A percentile compares a stretch with the other conserved stretches of the same genome.
phyloP scores from a whole-genome alignment of 1,140 invertebrate species.

The Proctacanthus coquilletti region DNA sequence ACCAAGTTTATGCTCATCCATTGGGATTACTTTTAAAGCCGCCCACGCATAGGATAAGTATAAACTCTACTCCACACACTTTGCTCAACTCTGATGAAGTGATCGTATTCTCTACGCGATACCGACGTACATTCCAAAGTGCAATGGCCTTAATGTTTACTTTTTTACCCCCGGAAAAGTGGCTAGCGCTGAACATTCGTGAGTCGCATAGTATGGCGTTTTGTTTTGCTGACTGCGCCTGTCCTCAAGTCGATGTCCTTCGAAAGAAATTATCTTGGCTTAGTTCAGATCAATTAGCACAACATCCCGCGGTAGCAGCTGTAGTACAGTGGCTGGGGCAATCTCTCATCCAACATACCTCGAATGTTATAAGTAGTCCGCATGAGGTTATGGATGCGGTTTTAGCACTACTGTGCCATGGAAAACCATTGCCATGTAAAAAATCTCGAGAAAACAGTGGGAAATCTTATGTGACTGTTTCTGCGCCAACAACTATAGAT shows the following conservation, averaged over 20 bases:
- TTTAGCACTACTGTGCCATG: conserved; percentile 70
- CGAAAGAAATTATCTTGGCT: conserved; percentile 13
- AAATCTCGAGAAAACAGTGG: conserved; percentile 12
- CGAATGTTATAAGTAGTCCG: conserved; percentile 42
- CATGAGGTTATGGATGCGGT: conserved; percentile 64
- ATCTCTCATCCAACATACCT: conserved; percentile 44
- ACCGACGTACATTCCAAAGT: conserved; percentile 79
- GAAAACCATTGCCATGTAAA: conserved; percentile 55
- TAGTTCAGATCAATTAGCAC: conserved; percentile 12
- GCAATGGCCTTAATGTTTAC: conserved; percentile 64
- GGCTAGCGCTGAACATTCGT: conserved; percentile 29
- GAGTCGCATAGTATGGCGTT: conserved; percentile 72
- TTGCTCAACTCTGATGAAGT: conserved; percentile 40
- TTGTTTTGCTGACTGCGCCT: conserved; percentile 69
- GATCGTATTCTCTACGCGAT: conserved; percentile 63
- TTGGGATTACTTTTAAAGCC: conserved; percentile 32
- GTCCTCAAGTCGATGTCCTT: conserved; percentile 47
- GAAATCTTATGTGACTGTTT: conserved; percentile 1
- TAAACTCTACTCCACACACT: conserved; percentile 16
- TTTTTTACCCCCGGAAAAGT: conserved; percentile 42
- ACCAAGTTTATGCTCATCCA: conserved; percentile 47
- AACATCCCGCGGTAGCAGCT: conserved; percentile 48
- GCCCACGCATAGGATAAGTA: conserved; percentile 3
- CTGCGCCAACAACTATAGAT: conserved; percentile 11
- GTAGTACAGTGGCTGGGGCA: conserved; percentile 44